Evolutionary conservation across 2,888 invertebrate species (phyloP).

Genomic region (Apodemia duryi): DNA sequence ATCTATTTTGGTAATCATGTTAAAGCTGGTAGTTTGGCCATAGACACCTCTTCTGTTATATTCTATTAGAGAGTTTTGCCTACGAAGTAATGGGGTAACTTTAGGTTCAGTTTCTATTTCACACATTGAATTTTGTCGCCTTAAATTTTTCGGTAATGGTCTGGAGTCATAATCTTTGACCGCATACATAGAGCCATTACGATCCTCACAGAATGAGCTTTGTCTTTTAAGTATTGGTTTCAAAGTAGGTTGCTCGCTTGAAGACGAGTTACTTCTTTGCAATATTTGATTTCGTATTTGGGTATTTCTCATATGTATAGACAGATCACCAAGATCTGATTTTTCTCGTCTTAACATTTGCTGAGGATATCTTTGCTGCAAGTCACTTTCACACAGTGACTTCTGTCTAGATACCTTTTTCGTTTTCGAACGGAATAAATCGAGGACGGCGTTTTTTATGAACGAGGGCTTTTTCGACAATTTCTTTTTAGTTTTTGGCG

Average conservation of each 20-base stretch:
- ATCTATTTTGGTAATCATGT: constrained; percentile 78
- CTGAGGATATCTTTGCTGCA: constrained; percentile 59
- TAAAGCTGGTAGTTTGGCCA: constrained; percentile 69
- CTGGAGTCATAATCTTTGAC: constrained; percentile 70
- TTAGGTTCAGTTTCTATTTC: constrained; percentile 78
- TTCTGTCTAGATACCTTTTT: constrained; percentile 76
- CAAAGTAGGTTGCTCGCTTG: constrained; percentile 68
- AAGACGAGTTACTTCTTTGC: constrained; percentile 72
- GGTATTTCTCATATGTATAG: constrained; percentile 63
- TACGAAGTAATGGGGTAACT: constrained; percentile 73
- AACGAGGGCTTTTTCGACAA: constrained; percentile 77
- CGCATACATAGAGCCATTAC: constrained; percentile 66
- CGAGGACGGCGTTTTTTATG: constrained; percentile 76
- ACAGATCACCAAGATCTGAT: constrained; percentile 66
- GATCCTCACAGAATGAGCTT: constrained; percentile 72
- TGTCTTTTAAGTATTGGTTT: constrained; percentile 74
- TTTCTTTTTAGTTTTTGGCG: constrained; percentile 80
- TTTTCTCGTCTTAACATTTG: constrained; percentile 68
- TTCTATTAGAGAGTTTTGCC: constrained; percentile 76
- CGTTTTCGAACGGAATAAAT: constrained; percentile 75
- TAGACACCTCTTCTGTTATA: constrained; percentile 72
- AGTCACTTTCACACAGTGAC: constrained; percentile 71
- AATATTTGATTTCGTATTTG: constrained; percentile 71
- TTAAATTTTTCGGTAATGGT: constrained; percentile 57
- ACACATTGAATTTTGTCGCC: constrained; percentile 73